A percentile compares a stretch with the other conserved stretches of the same genome.
Evolutionary conservation across 2,113 vertebrate genomes (phyloP).

Genomic region (Notiomystis cincta): DNA sequence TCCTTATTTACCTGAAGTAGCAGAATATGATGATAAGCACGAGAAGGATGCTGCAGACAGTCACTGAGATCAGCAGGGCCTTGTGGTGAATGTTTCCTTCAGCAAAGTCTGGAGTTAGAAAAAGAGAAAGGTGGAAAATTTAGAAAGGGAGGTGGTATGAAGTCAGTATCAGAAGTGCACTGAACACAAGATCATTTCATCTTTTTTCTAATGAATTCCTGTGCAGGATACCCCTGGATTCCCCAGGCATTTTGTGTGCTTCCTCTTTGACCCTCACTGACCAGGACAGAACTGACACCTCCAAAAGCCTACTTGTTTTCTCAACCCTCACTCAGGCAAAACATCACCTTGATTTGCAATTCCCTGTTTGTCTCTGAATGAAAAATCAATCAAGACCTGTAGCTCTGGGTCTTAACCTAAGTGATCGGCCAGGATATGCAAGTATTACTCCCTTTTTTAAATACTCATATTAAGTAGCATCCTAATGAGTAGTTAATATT

Average conservation of each 20-base stretch:
- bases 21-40: slow-evolving; percentile 86
- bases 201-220: neutral
- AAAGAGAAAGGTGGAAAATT: neutral
- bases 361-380: neutral
- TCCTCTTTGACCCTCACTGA: neutral
- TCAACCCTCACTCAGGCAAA: neutral
- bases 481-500: neutral
- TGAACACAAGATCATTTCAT: rapidly evolving
- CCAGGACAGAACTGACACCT: neutral
- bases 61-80: slow-evolving; percentile 87
- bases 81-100: slow-evolving; percentile 87
- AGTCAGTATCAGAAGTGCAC: neutral
- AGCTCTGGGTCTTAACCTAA: neutral
- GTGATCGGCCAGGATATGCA: neutral
- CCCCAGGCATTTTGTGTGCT: neutral
- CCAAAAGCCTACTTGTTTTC: neutral
- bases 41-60: slow-evolving; percentile 87
- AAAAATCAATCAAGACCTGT: neutral
- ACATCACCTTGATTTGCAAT: neutral
- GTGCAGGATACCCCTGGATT: neutral
- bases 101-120: slow-evolving; percentile 78
- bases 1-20: slow-evolving; percentile 86
- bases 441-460: neutral
- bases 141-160: neutral
- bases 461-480: neutral